These are phyloP conservation scores for Synanthedon vespiformis DNA, from an alignment of 2,888 invertebrate species.

Conservation along the genomic window DNA sequence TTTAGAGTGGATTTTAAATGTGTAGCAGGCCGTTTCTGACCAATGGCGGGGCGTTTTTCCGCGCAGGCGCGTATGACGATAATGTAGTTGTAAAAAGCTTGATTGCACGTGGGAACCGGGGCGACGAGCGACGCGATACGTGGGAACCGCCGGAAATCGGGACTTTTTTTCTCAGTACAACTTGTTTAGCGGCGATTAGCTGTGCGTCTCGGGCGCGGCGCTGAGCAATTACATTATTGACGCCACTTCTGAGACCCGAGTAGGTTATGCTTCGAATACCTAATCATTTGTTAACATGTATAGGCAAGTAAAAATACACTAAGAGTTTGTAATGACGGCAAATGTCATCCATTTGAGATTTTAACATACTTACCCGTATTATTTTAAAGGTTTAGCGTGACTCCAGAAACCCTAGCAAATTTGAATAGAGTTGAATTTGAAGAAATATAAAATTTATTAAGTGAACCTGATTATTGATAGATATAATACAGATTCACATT, in stretches of 20 bases:
- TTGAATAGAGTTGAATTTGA: no score
- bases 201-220: slow-evolving; percentile 12
- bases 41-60: slow-evolving; percentile 42
- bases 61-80: slow-evolving; percentile 46
- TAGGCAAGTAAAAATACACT: no score
- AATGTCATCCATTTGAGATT: no score
- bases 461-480: no score
- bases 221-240: slow-evolving; percentile 8
- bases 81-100: slow-evolving; percentile 37
- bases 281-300: no score
- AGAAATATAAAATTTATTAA: no score
- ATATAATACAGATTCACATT: no score
- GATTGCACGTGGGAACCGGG: slow-evolving; percentile 54
- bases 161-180: slow-evolving; percentile 12
- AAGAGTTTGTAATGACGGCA: no score
- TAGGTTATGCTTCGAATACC: not conserved
- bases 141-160: slow-evolving; percentile 44
- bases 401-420: no score
- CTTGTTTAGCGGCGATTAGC: slow-evolving; percentile 25
- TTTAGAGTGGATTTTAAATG: slow-evolving; percentile 35
- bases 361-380: no score
- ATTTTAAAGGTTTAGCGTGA: no score
- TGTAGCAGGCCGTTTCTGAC: slow-evolving; percentile 28
- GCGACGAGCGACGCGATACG: slow-evolving; percentile 39
- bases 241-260: slow-evolving; percentile 9